phyloP scores from a whole-genome alignment of 2,888 invertebrate species.

The Pogonocherus hispidulus region DNA sequence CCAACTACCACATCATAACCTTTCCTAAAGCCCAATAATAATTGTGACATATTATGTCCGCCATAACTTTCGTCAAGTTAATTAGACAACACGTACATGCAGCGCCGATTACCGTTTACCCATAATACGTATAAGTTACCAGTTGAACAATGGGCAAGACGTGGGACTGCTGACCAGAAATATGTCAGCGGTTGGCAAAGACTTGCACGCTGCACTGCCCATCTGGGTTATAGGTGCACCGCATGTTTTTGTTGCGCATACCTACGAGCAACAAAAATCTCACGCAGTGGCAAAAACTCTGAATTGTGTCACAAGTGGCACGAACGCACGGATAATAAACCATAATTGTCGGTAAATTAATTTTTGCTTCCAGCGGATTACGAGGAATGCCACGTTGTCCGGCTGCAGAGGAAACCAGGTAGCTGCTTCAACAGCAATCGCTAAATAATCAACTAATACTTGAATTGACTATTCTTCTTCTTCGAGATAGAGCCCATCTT shows the following conservation, averaged over 20 bases:
- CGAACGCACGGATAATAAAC: constrained; percentile 29
- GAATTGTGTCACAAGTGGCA: constrained; percentile 40
- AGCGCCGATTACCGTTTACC: background rate
- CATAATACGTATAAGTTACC: background rate
- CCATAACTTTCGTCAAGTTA: background rate
- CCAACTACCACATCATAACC: background rate
- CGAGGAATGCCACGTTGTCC: constrained; percentile 12
- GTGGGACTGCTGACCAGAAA: constrained; percentile 25
- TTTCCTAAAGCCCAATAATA: background rate
- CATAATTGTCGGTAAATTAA: constrained; percentile 25
- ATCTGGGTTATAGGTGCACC: constrained; percentile 47
- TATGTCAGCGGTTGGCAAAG: constrained; percentile 28
- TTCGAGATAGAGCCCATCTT: no score
- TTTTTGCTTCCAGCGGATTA: constrained; percentile 17
- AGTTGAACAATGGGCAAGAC: background rate
- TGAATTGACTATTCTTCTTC: no score
- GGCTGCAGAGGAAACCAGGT: background rate
- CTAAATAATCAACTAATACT: no score
- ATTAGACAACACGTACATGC: background rate
- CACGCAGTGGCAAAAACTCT: constrained; percentile 28
- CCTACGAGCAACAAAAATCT: constrained; percentile 45
- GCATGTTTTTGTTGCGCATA: constrained; percentile 40
- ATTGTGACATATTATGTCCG: background rate
- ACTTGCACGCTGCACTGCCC: constrained; percentile 50
- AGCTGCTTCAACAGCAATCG: background rate